Evolutionary conservation across 2,888 invertebrate genomes (phyloP).

Genomic region (Drosophila neotestacea): DNA sequence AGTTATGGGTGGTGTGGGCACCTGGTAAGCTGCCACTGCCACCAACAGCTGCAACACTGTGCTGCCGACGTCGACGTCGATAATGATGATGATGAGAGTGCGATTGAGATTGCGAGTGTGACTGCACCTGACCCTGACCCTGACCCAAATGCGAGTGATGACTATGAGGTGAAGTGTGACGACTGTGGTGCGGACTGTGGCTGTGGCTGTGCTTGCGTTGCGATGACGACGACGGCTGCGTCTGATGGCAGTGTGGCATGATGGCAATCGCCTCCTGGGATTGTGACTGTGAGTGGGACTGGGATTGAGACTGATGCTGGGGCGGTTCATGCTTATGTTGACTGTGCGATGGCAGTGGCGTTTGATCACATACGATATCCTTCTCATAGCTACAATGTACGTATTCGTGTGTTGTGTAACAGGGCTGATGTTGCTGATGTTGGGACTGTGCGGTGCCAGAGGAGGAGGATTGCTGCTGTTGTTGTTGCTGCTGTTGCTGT

Average conservation of each 20-base stretch:
- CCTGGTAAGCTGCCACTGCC: conserved; percentile 76
- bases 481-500: conserved; percentile 34
- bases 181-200: conserved; percentile 75
- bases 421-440: conserved; percentile 62
- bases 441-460: conserved; percentile 54
- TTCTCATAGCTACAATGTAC: conserved; percentile 85
- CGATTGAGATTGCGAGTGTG: conserved; percentile 60
- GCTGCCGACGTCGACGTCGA: conserved; percentile 60
- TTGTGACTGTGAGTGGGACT: conserved; percentile 31
- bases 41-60: conserved; percentile 63
- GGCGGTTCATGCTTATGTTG: conserved; percentile 62
- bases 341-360: conserved; percentile 70
- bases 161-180: conserved; percentile 81
- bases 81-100: conserved; percentile 76
- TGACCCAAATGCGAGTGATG: conserved; percentile 66
- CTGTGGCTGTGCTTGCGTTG: conserved; percentile 74
- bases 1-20: conserved; percentile 65
- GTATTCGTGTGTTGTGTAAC: conserved; percentile 78
- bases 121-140: conserved; percentile 37
- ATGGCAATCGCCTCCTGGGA: conserved; percentile 48
- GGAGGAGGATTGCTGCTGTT: conserved; percentile 28
- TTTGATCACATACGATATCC: conserved; percentile 85
- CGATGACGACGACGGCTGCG: conserved; percentile 58
- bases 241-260: conserved; percentile 68
- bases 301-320: conserved; percentile 18